Evolutionary conservation across 2,113 vertebrate genomes (phyloP), one percentile per base, ranked within the genome.

Genomic region (Pedetes capensis): DNA sequence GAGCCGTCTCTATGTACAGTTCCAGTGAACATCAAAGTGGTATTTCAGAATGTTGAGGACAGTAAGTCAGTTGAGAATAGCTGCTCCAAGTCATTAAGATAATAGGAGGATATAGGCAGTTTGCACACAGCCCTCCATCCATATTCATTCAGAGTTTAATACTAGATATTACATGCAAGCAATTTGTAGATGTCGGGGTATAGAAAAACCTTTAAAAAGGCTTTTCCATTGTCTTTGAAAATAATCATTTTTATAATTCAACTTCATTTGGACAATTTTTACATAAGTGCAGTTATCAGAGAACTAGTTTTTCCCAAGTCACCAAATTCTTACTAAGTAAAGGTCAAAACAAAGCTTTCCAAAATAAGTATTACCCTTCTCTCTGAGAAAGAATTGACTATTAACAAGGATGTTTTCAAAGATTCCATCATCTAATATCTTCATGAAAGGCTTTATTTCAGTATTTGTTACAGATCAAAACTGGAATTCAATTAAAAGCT

Each of bases 221-320:
- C 2, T 88, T 92, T 91, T 93, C 87, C 91, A 71, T 89, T 96
- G 61, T 68, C 74, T 93, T 90, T 92, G 86, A 96, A 96, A 96
- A 53, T 66, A 96, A 49, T 87, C 68, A 96, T 80, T 96, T n/a
- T 96, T 29, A 96, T 96, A 95, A 82, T 68, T 91, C 83, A 95
- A 94, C 74, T 96, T 97, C 85, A 96, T 96, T 92, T 92, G 74
- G 95, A 91, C 91, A 95, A 96, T 44, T 13, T 96, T 96, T 93
- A 82, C 96, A 8, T 95, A 90, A 97, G 37, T 95, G 14, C 29
- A 89, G 44, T 95, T 75, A 71, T 86, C 23, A 42, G 87, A 96
- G 76, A 85, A 81, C 53, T 93, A 93, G 85, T 87, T 97, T 96
- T 97, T 71, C 57, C 78, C 71, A 80, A 88, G 14, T 55, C 87